Conservation (phyloP, 2,888 invertebrate species). For the Epinotia nisella region DNA sequence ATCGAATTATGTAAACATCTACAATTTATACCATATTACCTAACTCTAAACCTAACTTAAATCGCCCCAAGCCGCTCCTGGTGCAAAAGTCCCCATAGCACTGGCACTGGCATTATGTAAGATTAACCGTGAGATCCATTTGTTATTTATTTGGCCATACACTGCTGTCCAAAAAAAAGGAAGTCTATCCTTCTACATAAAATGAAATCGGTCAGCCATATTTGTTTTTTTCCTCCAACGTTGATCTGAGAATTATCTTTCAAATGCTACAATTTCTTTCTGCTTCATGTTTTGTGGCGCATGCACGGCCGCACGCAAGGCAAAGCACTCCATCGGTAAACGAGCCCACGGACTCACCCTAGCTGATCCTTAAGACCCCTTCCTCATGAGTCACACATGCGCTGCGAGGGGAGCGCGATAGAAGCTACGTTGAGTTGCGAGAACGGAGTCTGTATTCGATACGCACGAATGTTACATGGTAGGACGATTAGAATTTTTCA, state of each 20-base stretch:
- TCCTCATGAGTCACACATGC: conserved; percentile 20
- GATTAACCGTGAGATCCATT: too few relatives aligned
- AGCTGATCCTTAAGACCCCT: conserved; percentile 23
- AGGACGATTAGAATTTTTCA: too few relatives aligned
- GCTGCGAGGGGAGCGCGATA: conserved; percentile 6
- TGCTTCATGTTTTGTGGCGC: conserved; percentile 5
- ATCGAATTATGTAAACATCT: too few relatives aligned
- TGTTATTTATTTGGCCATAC: too few relatives aligned
- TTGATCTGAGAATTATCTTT: neutral
- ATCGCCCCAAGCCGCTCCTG: too few relatives aligned
- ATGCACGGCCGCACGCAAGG: neutral
- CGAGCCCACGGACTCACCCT: conserved; percentile 3
- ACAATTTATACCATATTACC: too few relatives aligned
- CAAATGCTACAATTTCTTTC: neutral
- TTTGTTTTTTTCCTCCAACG: neutral
- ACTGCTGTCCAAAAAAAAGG: too few relatives aligned
- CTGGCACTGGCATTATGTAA: too few relatives aligned
- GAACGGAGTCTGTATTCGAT: neutral
- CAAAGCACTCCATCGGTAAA: neutral
- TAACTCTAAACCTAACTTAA: too few relatives aligned
- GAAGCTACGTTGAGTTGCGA: neutral
- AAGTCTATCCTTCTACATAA: too few relatives aligned
- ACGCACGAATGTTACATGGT: neutral
- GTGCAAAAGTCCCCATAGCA: too few relatives aligned
- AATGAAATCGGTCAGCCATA: too few relatives aligned